phyloP scores from a whole-genome alignment of 92 coral and sea anemone genomes.

The Palythoa heliodiscus region DNA sequence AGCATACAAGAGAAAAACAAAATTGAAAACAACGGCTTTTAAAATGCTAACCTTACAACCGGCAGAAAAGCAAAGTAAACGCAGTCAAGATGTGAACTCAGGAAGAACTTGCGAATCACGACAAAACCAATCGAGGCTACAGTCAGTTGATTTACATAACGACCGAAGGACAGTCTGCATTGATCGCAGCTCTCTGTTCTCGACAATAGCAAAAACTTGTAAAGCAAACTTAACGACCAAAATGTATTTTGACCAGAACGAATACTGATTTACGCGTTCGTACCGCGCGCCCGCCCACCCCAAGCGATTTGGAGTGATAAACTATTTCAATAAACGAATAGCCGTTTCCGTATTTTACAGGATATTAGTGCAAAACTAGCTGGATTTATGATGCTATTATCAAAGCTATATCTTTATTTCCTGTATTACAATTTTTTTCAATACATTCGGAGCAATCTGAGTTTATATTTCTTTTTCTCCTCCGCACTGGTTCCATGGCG shows the following conservation, averaged over 20 bases:
- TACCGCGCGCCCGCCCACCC: constrained; percentile 48
- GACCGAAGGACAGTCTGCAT: neutral
- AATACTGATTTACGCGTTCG: constrained; percentile 17
- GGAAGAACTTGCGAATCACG: neutral
- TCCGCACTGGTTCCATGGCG: neutral
- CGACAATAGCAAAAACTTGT: constrained; percentile 9
- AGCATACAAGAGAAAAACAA: constrained; percentile 66
- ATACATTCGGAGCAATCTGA: constrained; percentile 1
- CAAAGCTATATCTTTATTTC: constrained; percentile 35
- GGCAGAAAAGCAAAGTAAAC: constrained; percentile 42
- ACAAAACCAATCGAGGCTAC: neutral
- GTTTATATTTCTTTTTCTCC: neutral
- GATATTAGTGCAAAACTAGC: constrained; percentile 32
- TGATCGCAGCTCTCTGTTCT: neutral
- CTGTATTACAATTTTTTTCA: constrained; percentile 5
- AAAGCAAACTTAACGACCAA: constrained; percentile 23
- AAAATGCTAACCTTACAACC: constrained; percentile 6
- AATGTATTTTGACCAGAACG: constrained; percentile 21
- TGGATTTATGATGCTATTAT: constrained; percentile 20
- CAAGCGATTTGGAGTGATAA: constrained; percentile 33
- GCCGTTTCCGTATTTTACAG: constrained; percentile 40
- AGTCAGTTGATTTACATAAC: neutral
- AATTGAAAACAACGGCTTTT: constrained; percentile 49
- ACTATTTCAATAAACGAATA: constrained; percentile 27
- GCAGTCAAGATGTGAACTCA: neutral